These are phyloP conservation scores for Agelas oroides DNA, from an alignment of 37 sponge, comb jelly and placozoan genomes.

Conservation along the genomic window DNA sequence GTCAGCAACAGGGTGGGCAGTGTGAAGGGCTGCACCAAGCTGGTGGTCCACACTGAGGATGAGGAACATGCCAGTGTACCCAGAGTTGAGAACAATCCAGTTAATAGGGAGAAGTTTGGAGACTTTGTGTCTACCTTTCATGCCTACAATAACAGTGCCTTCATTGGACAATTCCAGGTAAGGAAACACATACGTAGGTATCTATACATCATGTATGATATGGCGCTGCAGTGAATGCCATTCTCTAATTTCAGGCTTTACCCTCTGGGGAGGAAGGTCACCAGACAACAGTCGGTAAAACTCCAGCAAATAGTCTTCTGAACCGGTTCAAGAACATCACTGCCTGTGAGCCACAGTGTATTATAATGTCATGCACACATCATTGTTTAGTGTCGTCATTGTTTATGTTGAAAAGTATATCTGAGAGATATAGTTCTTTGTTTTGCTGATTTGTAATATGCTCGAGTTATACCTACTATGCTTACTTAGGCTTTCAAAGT, in stretches of 20 bases:
- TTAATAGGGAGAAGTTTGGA: slow-evolving; percentile 34
- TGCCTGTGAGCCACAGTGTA: slow-evolving; percentile 44
- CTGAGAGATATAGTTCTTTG: too few species aligned
- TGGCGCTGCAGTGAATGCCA: too few species aligned
- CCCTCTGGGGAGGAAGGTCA: slow-evolving; percentile 17
- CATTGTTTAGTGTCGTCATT: too few species aligned
- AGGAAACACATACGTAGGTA: slow-evolving; percentile 41
- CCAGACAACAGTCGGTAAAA: background rate
- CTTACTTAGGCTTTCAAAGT: too few species aligned
- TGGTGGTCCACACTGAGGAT: background rate
- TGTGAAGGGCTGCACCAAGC: slow-evolving; percentile 29
- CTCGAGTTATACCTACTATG: too few species aligned
- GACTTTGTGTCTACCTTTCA: slow-evolving; percentile 25
- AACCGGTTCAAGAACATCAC: slow-evolving; percentile 45
- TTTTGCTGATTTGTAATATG: too few species aligned
- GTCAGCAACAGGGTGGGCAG: slow-evolving; percentile 55
- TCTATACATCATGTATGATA: too few species aligned
- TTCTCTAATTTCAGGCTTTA: background rate
- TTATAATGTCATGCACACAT: too few species aligned
- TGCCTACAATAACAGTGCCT: slow-evolving; percentile 30
- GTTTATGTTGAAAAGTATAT: too few species aligned
- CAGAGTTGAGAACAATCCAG: too few species aligned
- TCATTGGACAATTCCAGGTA: too few species aligned
- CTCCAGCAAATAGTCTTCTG: slow-evolving; percentile 1
- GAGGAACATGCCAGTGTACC: too few species aligned